These are phyloP conservation scores for Tachina fera DNA, from an alignment of 2,888 invertebrate genomes.

Conservation along the genomic window DNA sequence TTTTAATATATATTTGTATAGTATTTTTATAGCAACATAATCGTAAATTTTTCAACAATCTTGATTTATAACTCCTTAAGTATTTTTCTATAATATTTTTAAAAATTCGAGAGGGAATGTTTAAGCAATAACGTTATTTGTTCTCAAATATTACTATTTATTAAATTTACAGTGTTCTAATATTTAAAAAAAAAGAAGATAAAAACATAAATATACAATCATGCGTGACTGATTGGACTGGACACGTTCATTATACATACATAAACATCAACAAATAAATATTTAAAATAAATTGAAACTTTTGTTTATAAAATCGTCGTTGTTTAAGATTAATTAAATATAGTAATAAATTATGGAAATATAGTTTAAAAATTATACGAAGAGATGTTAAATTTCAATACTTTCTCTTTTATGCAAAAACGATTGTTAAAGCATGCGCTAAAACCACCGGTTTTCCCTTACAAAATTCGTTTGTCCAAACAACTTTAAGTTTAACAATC, in stretches of 20 bases:
- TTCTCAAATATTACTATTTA: conserved; percentile 3
- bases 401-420: too few relatives aligned
- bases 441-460: too few relatives aligned
- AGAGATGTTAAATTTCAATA: neutral
- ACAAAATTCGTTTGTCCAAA: too few relatives aligned
- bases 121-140: conserved; percentile 25
- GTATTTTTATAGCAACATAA: conserved; percentile 53
- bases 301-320: conserved; percentile 47
- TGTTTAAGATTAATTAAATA: conserved; percentile 27
- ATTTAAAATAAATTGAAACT: conserved; percentile 57
- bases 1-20: conserved; percentile 36
- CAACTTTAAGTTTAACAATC: too few relatives aligned
- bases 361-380: conserved; percentile 2
- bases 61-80: conserved; percentile 23
- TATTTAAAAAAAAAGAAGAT: conserved; percentile 29
- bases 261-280: conserved; percentile 69
- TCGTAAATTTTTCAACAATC: conserved; percentile 37
- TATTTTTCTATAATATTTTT: conserved; percentile 1
- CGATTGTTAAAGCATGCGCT: too few relatives aligned
- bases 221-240: neutral
- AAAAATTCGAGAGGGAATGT: conserved; percentile 22
- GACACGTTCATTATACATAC: conserved; percentile 38
- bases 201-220: conserved; percentile 24
- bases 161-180: conserved; percentile 23
- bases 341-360: conserved; percentile 34